These are phyloP conservation scores for Tipula confusa DNA, from an alignment of 2,888 invertebrate species.

Conservation along the genomic window DNA sequence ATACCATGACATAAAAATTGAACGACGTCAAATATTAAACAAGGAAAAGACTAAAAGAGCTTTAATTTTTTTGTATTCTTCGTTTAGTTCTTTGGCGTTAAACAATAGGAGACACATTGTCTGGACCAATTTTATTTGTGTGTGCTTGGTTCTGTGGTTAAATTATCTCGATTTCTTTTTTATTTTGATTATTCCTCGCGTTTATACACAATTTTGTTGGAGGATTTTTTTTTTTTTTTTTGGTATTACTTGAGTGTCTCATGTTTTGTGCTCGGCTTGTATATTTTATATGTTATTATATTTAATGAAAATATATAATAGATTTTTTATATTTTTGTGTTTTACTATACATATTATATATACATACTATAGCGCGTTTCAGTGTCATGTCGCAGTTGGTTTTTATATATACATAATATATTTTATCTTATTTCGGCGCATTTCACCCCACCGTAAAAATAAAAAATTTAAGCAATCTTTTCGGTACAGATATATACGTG, in stretches of 20 bases:
- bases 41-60: background rate
- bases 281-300: background rate
- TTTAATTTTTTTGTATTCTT: background rate
- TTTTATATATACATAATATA: background rate
- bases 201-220: background rate
- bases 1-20: background rate
- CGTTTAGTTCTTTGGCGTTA: background rate
- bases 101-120: constrained; percentile 12
- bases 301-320: background rate
- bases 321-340: background rate
- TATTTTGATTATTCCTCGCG: background rate
- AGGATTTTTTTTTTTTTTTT: background rate
- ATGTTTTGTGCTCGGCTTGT: background rate
- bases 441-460: background rate
- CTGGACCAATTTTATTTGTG: constrained; percentile 9
- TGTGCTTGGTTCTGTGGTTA: background rate
- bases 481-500: background rate
- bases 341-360: background rate
- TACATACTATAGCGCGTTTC: background rate
- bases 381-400: background rate
- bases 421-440: background rate
- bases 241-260: background rate
- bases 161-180: background rate
- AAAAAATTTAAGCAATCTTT: background rate
- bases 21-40: background rate